phyloP scores from a whole-genome alignment of 2,113 vertebrate genomes.

The Mesitornis unicolor region DNA sequence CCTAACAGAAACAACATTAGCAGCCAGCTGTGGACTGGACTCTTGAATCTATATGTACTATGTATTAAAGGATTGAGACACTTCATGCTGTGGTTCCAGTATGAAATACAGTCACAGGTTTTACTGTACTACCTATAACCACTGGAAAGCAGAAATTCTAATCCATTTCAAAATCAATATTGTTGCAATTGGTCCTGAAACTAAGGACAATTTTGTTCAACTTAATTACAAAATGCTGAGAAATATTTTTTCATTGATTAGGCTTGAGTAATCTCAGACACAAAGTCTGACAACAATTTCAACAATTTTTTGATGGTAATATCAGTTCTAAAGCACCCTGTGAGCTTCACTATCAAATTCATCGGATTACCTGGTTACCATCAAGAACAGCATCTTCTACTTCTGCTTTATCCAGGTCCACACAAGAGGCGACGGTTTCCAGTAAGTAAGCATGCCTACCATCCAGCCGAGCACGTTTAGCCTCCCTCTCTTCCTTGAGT shows the following conservation, averaged over 20 bases:
- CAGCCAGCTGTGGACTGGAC: not conserved
- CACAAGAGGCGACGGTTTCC: constrained; percentile 82
- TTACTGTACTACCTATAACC: not conserved
- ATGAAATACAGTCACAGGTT: not conserved
- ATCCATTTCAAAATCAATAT: not conserved
- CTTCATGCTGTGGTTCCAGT: not conserved
- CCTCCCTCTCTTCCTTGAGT: constrained; percentile 90
- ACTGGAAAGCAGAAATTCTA: not conserved
- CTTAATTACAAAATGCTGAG: not conserved
- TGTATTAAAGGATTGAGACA: not conserved
- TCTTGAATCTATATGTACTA: not conserved
- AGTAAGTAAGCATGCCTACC: constrained; percentile 87
- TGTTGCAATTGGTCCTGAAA: not conserved
- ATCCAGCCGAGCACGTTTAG: constrained; percentile 85
- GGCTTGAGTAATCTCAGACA: not conserved
- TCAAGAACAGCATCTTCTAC: constrained; percentile 92
- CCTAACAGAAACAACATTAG: not conserved
- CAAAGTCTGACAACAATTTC: not conserved
- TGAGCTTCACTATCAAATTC: not conserved
- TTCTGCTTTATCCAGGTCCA: constrained; percentile 83
- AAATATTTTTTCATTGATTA: not conserved
- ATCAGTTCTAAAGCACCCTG: not conserved
- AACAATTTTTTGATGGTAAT: not conserved
- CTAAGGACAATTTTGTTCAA: not conserved
- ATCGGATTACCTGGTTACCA: constrained; percentile 81